Evolutionary conservation across 1,140 invertebrate species (phyloP), one percentile per base, ranked within the genome.

Genomic region (Tachypleus tridentatus): DNA sequence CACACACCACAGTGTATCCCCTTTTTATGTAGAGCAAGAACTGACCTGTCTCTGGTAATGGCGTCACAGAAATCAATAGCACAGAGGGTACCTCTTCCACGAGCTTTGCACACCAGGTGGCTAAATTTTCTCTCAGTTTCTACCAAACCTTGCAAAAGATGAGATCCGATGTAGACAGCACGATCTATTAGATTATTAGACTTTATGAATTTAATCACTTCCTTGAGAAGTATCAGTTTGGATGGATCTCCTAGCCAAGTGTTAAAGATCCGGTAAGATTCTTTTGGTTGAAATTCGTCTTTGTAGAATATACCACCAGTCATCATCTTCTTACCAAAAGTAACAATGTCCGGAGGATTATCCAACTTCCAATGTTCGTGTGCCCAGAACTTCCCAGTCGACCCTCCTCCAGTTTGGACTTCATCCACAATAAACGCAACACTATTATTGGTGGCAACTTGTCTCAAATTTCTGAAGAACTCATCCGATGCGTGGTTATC

Each of bases 171-270:
- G 70, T 82, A 77, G 51, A 82, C 76, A 0, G 93, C 91, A 66
- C 85, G 82, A 6, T 84, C 77, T 48, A 99, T 73, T 0, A 99
- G 80, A 64, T 89, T 86, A 29, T 98, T 86, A 51, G 86, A 79
- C 71, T 87, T 84, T 4, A 99, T 90, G 0, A 94, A 87, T 57
- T 91, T 84, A 4, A 98, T 69, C 2, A 97, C 85, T 67, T 84
- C 84, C 74, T 96, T 88, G 52, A 99, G 75, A 3, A 99, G 75
- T 11, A 97, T 79, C 10, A 99, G 73, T 80, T 98, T 99, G 11
- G 89, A 85, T 7, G 97, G 96, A 77, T 99, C 97, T 11, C 97
- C 97, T 85, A 99, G 89, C 97, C 97, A 99, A 1, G 97, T 99
- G 76, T 99, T 99, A 77, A 97, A 98, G 62, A 99, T 89, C 63